A percentile compares a stretch with the other conserved stretches of the same genome.
These are phyloP conservation scores for Harmothoe impar DNA, from an alignment of 2,888 invertebrate species.

Conservation along the genomic window DNA sequence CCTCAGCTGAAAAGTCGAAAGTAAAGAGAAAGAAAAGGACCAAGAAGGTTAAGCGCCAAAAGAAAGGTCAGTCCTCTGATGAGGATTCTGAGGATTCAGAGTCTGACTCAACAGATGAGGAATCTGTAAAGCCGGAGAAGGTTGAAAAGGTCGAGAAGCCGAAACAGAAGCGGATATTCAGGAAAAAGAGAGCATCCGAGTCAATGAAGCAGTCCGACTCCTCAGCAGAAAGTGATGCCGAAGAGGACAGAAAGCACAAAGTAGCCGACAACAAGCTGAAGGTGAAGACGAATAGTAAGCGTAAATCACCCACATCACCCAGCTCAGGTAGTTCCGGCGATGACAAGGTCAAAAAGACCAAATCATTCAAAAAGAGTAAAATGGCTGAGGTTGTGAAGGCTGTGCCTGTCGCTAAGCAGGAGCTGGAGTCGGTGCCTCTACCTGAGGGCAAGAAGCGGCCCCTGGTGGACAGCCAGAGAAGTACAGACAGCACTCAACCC, in stretches of 20 bases:
- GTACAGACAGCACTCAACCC: neutral
- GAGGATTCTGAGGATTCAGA: conserved; percentile 58
- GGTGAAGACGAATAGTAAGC: conserved; percentile 13
- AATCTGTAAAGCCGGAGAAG: conserved; percentile 30
- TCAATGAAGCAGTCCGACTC: conserved; percentile 57
- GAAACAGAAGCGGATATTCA: conserved; percentile 64
- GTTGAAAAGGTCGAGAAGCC: conserved; percentile 58
- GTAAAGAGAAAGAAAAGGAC: conserved; percentile 66
- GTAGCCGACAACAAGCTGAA: neutral
- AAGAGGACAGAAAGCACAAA: conserved; percentile 32
- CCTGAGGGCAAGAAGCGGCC: conserved; percentile 31
- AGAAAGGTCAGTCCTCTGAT: conserved; percentile 49
- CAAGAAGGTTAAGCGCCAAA: conserved; percentile 37
- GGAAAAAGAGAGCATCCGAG: conserved; percentile 66
- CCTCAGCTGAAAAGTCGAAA: conserved; percentile 58
- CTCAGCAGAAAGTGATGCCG: conserved; percentile 45
- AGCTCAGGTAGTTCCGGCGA: conserved; percentile 52
- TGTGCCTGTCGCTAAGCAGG: conserved; percentile 28
- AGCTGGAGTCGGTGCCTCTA: conserved; percentile 24
- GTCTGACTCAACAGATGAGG: conserved; percentile 51
- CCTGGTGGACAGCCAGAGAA: conserved; percentile 18
- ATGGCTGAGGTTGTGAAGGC: neutral
- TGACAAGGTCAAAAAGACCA: conserved; percentile 21
- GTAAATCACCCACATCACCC: conserved; percentile 48
- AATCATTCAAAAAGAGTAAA: conserved; percentile 55